Evolutionary conservation across 2,888 invertebrate genomes (phyloP), one percentile per base, ranked within the genome.

Genomic region (Cheiracanthium punctorium): DNA sequence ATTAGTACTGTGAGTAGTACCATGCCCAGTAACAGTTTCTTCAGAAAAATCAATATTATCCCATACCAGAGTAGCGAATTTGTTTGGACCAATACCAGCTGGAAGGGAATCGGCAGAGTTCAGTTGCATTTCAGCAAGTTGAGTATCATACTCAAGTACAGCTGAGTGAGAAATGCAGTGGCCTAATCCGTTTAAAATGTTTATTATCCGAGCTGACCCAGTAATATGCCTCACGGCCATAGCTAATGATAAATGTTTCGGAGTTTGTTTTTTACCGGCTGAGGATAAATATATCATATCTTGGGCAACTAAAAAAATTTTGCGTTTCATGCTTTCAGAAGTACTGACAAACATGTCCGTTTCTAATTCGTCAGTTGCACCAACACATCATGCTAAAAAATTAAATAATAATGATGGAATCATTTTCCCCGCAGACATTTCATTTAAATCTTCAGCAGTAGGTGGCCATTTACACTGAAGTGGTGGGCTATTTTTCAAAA

Each of bases 11-110:
- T 70, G 70, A 2, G 33, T 37, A 2, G 70, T 37, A 10, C 33
- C 43, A 32, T 17, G 12, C 2, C 70, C 70, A 37, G 2, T 32
- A n/a, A 70, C 4, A 37, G 70, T 70, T 70, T 70, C 70, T 32
- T 70, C 70, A 33, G 4, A 8, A 20, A 32, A 37, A 32, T 70
- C 70, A 37, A 70, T 70, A 37, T 70, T 70, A 32, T 70, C 70
- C 70, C 70, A 70, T 2, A 70, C 70, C 8, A 70, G 70, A 10
- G 33, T 32, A 10, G 33, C 17, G 32, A 70, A 70, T 32, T 17
- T 1, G 1, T 24, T 24, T 28, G 30, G 5, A 1, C 4, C 2
- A 32, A 70, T 70, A 37, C 37, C 24, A 4, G n/a, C 2, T 7
- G 70, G 33, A 12, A 70, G 32, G 4, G 5, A 7, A 37, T 70